Percentiles rank a stretch among this genome's conserved stretches.
phyloP scores from a whole-genome alignment of 2,113 vertebrate genomes.

The Lagenorhynchus albirostris region DNA sequence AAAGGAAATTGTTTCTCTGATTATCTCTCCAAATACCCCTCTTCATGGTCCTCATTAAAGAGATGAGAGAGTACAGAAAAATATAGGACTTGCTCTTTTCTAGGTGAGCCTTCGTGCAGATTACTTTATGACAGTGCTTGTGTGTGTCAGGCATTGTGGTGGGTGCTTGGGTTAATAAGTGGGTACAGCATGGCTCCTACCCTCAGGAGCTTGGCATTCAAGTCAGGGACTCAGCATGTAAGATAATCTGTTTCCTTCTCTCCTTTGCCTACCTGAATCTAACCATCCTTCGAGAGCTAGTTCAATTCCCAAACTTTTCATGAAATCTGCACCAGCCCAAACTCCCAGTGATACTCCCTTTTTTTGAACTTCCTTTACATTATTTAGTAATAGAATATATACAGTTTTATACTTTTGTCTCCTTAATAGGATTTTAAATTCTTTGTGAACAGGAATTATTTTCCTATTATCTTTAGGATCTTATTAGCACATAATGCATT shows the following conservation, averaged over 20 bases:
- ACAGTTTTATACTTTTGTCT: not conserved
- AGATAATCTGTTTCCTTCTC: not conserved
- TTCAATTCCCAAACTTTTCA: not conserved
- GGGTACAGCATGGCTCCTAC: not conserved
- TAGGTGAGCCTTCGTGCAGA: not conserved
- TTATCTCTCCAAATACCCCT: not conserved
- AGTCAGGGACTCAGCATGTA: not conserved
- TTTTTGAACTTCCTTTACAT: not conserved
- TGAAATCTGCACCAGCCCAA: not conserved
- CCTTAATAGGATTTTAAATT: constrained; percentile 38
- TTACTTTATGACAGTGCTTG: not conserved
- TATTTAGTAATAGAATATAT: not conserved
- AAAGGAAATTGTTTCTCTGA: not conserved
- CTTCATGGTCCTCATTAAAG: not conserved
- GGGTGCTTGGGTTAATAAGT: not conserved
- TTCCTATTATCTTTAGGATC: not conserved
- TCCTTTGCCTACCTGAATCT: not conserved
- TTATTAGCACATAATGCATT: not conserved
- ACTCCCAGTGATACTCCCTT: not conserved
- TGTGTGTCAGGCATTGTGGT: not conserved
- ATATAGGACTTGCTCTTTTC: not conserved
- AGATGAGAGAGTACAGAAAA: not conserved
- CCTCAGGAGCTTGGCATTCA: not conserved
- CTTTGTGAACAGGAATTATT: not conserved
- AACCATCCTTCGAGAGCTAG: not conserved